phyloP scores from a whole-genome alignment of 2,113 vertebrate genomes.

The Actinemys pallida region DNA sequence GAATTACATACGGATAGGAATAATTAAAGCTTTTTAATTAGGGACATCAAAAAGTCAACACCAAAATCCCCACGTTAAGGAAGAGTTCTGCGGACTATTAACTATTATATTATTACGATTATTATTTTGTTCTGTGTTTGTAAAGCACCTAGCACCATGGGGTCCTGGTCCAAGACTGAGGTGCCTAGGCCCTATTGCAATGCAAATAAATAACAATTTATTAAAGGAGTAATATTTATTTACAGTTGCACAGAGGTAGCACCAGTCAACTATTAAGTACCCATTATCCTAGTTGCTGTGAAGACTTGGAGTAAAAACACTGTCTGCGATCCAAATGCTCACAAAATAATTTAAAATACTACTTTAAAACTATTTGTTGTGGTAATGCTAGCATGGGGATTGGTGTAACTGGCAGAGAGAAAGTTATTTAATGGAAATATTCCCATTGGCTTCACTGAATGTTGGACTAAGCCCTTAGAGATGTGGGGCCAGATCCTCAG shows the following conservation, averaged over 20 bases:
- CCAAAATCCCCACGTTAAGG: not conserved
- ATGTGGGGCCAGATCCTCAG: too few species aligned
- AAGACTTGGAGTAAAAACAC: not conserved
- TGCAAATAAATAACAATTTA: not conserved
- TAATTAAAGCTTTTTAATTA: slow-evolving; percentile 6
- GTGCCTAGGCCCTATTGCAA: not conserved
- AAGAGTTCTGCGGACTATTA: not conserved
- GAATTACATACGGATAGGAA: not conserved
- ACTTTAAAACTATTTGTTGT: not conserved
- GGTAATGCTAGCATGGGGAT: fast-evolving
- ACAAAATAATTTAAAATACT: fast-evolving
- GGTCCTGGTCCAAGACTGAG: fast-evolving
- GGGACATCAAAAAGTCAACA: not conserved
- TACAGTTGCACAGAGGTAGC: not conserved
- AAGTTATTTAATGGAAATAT: not conserved
- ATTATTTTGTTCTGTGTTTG: not conserved
- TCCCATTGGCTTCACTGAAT: not conserved
- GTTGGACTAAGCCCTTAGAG: not conserved
- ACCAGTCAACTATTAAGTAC: not conserved
- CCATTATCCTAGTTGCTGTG: not conserved
- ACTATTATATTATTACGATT: too few species aligned
- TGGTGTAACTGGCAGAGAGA: not conserved
- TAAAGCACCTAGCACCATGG: fast-evolving
- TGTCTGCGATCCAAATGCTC: not conserved
- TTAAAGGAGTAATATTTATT: not conserved